Conservation (phyloP, 2,113 vertebrate species). For the Otocyon megalotis region DNA sequence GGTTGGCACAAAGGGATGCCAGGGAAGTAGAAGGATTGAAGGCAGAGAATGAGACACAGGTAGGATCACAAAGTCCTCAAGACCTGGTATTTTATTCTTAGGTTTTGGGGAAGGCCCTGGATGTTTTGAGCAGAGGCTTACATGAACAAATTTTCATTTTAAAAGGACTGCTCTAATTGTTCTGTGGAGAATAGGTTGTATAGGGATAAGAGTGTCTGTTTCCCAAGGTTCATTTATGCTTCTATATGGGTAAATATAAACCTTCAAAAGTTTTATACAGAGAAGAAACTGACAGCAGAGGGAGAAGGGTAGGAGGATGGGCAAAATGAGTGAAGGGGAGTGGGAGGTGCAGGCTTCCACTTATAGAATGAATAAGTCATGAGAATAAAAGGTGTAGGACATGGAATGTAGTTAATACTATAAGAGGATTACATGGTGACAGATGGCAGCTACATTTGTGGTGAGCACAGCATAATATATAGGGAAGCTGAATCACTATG, state of each 20-base stretch:
- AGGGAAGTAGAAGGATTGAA: neutral
- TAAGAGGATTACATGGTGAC: neutral
- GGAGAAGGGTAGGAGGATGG: neutral
- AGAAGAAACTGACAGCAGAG: neutral
- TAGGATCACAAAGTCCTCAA: no score
- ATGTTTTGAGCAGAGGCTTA: neutral
- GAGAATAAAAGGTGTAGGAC: neutral
- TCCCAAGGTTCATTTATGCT: neutral
- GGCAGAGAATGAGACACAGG: neutral
- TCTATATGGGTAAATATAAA: conserved; percentile 12
- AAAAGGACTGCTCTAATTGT: neutral
- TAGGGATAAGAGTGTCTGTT: neutral
- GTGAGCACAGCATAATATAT: neutral
- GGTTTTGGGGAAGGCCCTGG: neutral
- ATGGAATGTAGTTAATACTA: neutral
- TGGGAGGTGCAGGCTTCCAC: neutral
- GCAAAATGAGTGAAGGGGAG: neutral
- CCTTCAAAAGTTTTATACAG: neutral
- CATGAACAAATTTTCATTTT: neutral
- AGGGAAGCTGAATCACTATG: neutral
- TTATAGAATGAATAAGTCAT: neutral
- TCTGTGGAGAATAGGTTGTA: neutral
- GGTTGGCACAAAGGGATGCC: neutral
- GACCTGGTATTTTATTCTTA: neutral
- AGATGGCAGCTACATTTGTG: neutral